Conservation (phyloP, 2,113 vertebrate genomes). For the Paracanthobrama guichenoti region DNA sequence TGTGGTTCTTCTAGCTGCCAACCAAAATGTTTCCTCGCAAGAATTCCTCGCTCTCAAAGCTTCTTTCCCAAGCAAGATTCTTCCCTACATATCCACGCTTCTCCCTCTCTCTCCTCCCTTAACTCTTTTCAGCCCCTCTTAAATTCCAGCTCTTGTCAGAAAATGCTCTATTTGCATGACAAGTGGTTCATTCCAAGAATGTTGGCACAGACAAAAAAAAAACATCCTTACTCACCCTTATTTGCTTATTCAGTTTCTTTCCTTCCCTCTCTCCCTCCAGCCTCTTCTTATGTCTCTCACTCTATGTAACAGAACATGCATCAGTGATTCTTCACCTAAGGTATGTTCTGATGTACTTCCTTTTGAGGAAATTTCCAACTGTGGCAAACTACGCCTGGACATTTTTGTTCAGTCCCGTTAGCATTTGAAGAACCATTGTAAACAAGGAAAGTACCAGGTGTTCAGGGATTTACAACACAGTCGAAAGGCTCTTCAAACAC, state of each 20-base stretch:
- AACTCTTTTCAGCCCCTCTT: not conserved
- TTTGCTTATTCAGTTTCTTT: not conserved
- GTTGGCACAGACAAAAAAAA: slow-evolving; percentile 43
- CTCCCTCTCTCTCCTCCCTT: not conserved
- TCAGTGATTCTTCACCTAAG: slow-evolving; percentile 22
- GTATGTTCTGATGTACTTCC: slow-evolving; percentile 31
- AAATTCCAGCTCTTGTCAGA: slow-evolving; percentile 23
- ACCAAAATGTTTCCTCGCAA: slow-evolving; percentile 57
- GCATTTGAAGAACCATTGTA: slow-evolving; percentile 35
- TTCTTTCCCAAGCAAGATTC: slow-evolving; percentile 29
- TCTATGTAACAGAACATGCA: not conserved
- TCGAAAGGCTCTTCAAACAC: slow-evolving; percentile 4
- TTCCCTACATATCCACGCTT: slow-evolving; percentile 5
- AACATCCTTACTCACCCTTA: slow-evolving; percentile 34
- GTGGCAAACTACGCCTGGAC: not conserved
- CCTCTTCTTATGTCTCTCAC: not conserved
- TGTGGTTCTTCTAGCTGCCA: slow-evolving; percentile 20
- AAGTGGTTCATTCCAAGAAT: slow-evolving; percentile 44
- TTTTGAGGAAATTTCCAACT: slow-evolving; percentile 33
- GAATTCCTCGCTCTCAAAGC: slow-evolving; percentile 24
- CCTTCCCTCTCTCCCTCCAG: not conserved
- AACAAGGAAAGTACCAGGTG: slow-evolving; percentile 41
- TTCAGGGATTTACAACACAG: slow-evolving; percentile 43
- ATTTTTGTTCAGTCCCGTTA: slow-evolving; percentile 3
- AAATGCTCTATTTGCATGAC: slow-evolving; percentile 44